Percentiles rank a stretch among this genome's conserved stretches.
Evolutionary conservation across 2,888 invertebrate genomes (phyloP).

Genomic region (Acleris emargana): DNA sequence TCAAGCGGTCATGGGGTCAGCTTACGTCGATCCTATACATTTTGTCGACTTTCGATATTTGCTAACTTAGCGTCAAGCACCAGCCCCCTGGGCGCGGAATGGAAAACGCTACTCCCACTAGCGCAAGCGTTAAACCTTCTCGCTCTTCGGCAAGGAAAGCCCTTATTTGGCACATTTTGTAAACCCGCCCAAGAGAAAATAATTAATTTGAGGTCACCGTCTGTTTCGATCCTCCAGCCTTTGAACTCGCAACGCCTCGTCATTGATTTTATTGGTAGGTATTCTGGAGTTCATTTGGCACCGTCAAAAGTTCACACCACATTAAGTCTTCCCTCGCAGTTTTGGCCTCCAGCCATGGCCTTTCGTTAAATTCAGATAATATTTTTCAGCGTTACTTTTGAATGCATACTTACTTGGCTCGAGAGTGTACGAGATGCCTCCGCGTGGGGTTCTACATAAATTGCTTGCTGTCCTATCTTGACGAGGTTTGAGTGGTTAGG

Average conservation of each 20-base stretch:
- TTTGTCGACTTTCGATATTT: too few species aligned
- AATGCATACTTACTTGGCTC: slow-evolving; percentile 25
- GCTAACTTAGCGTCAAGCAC: too few species aligned
- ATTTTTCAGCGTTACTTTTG: slow-evolving; percentile 50
- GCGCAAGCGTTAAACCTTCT: too few species aligned
- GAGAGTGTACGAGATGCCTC: neutral
- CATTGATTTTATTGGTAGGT: slow-evolving; percentile 49
- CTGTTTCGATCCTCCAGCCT: neutral
- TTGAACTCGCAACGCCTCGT: slow-evolving; percentile 1
- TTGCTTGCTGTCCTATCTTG: neutral
- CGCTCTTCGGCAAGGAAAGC: neutral
- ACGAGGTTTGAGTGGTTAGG: too few species aligned
- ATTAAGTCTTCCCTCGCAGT: slow-evolving; percentile 60
- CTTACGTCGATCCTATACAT: too few species aligned
- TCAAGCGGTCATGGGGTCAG: too few species aligned
- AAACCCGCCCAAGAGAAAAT: neutral
- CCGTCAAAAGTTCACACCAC: slow-evolving; percentile 70
- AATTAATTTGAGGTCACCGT: neutral
- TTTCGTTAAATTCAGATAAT: slow-evolving; percentile 49
- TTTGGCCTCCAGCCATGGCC: slow-evolving; percentile 66
- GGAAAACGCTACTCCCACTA: too few species aligned
- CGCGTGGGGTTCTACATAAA: neutral
- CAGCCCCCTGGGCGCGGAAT: too few species aligned
- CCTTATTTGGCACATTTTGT: neutral
- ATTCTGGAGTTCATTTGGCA: slow-evolving; percentile 69